phyloP scores from a whole-genome alignment of 2,113 vertebrate genomes.

The Mesocricetus auratus region DNA sequence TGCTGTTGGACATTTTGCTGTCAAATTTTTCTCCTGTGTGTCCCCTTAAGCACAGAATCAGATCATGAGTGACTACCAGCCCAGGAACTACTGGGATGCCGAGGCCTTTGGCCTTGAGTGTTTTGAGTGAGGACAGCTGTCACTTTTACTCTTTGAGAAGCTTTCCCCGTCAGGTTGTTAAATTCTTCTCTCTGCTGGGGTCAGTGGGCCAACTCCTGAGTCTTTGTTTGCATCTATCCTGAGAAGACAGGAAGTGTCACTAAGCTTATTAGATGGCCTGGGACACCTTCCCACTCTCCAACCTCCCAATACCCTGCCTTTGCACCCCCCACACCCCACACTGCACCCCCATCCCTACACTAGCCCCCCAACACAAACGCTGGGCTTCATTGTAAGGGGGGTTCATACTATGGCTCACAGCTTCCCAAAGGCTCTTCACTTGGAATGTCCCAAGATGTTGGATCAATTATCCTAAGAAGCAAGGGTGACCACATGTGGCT shows the following conservation, averaged over 20 bases:
- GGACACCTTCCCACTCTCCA: not conserved
- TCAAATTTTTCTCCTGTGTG: not conserved
- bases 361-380: not conserved
- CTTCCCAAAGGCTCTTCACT: not conserved
- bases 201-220: slow-evolving; percentile 22
- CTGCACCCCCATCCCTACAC: not conserved
- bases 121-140: slow-evolving; percentile 39
- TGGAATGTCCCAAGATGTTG: not conserved
- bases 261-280: not conserved
- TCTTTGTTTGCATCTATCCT: slow-evolving; percentile 61
- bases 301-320: not conserved
- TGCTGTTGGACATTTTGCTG: not conserved
- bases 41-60: not conserved
- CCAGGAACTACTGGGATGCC: slow-evolving; percentile 11
- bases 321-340: not conserved
- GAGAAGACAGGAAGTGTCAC: slow-evolving; percentile 39
- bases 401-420: not conserved
- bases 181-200: slow-evolving; percentile 42
- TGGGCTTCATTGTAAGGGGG: not conserved
- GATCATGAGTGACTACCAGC: not conserved
- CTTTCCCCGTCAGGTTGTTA: slow-evolving; percentile 33
- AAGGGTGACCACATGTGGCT: not conserved
- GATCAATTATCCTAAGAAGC: not conserved
- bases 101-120: not conserved
- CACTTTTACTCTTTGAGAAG: slow-evolving; percentile 13